These are phyloP conservation scores for Mesembrinibis cayennensis DNA, from an alignment of 2,113 vertebrate genomes.

Conservation along the genomic window DNA sequence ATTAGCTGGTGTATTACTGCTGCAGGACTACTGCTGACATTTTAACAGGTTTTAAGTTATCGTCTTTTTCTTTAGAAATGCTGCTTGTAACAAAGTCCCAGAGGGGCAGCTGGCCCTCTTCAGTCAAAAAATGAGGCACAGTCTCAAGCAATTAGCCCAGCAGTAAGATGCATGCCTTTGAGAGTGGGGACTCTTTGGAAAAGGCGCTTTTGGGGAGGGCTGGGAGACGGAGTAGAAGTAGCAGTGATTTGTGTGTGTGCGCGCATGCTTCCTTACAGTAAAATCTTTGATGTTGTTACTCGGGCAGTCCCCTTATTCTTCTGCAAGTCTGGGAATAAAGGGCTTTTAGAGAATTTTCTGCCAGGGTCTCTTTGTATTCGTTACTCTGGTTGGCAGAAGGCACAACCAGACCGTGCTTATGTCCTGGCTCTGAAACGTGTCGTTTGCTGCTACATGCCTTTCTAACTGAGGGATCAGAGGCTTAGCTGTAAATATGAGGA, in stretches of 20 bases:
- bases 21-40: not conserved
- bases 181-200: not conserved
- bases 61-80: not conserved
- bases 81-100: not conserved
- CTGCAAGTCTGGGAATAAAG: not conserved
- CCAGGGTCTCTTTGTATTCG: not conserved
- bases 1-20: not conserved
- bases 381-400: not conserved
- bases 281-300: not conserved
- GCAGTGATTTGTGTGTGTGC: not conserved
- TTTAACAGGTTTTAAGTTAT: rapidly evolving
- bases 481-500: not conserved
- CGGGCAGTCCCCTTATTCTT: not conserved
- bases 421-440: not conserved
- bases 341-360: not conserved
- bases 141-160: not conserved
- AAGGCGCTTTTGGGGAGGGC: not conserved
- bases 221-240: not conserved
- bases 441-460: not conserved
- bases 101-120: not conserved
- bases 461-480: not conserved
- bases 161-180: not conserved
- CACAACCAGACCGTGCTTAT: not conserved
- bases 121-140: not conserved
- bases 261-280: not conserved